phyloP scores from a whole-genome alignment of 2,113 vertebrate species.

The Malurus alboscapulatus region DNA sequence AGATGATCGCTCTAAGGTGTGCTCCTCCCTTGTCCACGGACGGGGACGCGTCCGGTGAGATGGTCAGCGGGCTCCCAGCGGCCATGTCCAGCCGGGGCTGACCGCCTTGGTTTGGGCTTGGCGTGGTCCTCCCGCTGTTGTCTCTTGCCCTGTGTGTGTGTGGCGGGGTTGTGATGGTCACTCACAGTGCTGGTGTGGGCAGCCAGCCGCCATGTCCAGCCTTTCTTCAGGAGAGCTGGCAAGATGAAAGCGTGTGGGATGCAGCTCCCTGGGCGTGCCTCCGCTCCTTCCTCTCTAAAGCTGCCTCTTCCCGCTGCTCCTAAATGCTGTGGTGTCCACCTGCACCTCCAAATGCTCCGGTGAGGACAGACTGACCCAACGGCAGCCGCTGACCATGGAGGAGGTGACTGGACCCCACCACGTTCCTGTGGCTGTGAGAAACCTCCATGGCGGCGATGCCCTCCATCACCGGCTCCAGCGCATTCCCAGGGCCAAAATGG shows the following conservation, averaged over 20 bases:
- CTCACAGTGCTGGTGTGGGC: background rate
- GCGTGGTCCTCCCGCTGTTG: accelerated
- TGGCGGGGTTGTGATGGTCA: accelerated
- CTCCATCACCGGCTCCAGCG: background rate
- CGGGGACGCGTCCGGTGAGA: accelerated
- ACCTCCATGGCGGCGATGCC: accelerated
- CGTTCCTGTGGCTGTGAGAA: accelerated
- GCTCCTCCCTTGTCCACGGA: background rate
- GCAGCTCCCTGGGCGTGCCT: background rate
- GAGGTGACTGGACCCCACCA: accelerated
- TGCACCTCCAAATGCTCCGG: accelerated
- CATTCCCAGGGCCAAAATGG: background rate
- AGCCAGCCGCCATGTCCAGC: background rate
- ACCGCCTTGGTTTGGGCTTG: accelerated
- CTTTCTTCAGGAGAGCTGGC: background rate
- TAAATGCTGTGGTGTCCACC: background rate
- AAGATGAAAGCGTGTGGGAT: accelerated
- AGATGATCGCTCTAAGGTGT: accelerated
- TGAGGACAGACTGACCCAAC: background rate
- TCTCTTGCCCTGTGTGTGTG: background rate
- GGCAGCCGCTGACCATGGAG: accelerated
- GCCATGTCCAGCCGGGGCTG: accelerated
- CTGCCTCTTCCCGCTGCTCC: background rate
- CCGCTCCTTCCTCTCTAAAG: background rate
- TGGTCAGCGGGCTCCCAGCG: accelerated